Percentiles rank a stretch among this genome's conserved stretches.
These are phyloP conservation scores for Pomatostomus ruficeps DNA, from an alignment of 2,113 vertebrate species.

Conservation along the genomic window DNA sequence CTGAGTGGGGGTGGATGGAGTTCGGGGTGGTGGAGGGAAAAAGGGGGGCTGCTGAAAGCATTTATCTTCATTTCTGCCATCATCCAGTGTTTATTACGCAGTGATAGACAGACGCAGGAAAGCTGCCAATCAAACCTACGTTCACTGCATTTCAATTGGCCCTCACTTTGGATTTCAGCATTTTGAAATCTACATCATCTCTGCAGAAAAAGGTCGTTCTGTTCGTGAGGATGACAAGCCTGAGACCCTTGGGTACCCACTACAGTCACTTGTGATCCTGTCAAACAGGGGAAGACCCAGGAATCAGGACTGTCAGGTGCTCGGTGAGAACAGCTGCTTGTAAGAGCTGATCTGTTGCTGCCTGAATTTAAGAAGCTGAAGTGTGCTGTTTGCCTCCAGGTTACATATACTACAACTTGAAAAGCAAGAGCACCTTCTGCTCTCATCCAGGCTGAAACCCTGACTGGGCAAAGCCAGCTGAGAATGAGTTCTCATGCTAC, in stretches of 20 bases:
- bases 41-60: conserved; percentile 69
- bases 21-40: conserved; percentile 26
- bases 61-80: conserved; percentile 77
- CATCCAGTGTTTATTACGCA: conserved; percentile 76
- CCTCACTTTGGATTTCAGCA: conserved; percentile 63
- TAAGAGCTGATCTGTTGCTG: neutral
- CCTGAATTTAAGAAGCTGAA: neutral
- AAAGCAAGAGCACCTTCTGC: neutral
- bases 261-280: conserved; percentile 46
- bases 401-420: neutral
- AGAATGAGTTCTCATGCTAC: neutral
- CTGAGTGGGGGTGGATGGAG: conserved; percentile 71
- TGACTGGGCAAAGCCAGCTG: neutral
- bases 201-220: conserved; percentile 60
- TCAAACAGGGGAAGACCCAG: conserved; percentile 40
- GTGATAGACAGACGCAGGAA: conserved; percentile 79
- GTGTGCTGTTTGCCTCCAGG: neutral
- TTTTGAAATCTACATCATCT: conserved; percentile 70
- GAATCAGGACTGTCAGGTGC: conserved; percentile 27
- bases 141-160: conserved; percentile 77
- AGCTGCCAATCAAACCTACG: conserved; percentile 81
- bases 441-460: neutral
- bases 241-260: conserved; percentile 46
- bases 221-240: conserved; percentile 37
- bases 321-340: conserved; percentile 24